Evolutionary conservation across 2,797 vertebrate genomes (phyloP).

Genomic region (Phyllotis vaccarum): DNA sequence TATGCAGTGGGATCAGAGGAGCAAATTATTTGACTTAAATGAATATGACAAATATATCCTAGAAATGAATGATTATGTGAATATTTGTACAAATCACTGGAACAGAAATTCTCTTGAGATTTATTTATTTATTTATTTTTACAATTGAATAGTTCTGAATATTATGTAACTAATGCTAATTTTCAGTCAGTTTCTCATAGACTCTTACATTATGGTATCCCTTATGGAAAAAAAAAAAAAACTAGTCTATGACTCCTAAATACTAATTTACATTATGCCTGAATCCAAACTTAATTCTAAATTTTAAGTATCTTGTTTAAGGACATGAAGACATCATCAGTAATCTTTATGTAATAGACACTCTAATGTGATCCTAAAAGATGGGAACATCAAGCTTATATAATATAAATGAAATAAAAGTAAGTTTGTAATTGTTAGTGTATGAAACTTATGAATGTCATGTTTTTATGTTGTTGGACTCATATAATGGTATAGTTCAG

Average conservation of each 20-base stretch:
- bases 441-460: not conserved
- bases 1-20: constrained; percentile 42
- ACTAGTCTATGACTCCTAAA: not conserved
- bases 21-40: constrained; percentile 56
- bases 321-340: not conserved
- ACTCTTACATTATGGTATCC: not conserved
- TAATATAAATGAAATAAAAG: constrained; percentile 16
- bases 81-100: not conserved
- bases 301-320: constrained; percentile 2
- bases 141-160: not conserved
- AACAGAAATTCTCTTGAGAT: not conserved
- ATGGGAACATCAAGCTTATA: not conserved
- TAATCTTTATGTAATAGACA: not conserved
- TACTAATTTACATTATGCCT: not conserved
- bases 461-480: not conserved
- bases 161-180: not conserved
- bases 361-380: not conserved
- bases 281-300: not conserved
- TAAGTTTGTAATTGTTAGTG: not conserved
- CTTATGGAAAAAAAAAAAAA: not conserved
- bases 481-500: not conserved
- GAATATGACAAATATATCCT: constrained; percentile 49
- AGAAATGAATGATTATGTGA: not conserved
- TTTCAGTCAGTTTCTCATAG: not conserved
- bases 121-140: constrained; percentile 21